Evolutionary conservation across 2,797 vertebrate species (phyloP).

Genomic region (Pantherophis alleghaniensis): DNA sequence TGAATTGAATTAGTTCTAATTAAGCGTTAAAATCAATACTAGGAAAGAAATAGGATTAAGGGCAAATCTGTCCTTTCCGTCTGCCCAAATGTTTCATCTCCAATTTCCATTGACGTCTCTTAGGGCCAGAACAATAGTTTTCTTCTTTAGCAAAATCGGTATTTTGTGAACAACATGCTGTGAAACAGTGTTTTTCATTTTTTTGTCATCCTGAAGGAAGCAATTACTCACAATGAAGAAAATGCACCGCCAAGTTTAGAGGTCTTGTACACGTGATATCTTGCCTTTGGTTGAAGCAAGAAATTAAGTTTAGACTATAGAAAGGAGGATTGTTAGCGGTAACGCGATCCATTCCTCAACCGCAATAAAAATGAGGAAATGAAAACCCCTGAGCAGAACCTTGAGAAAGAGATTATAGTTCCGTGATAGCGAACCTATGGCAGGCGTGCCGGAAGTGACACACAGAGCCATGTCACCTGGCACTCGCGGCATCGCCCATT

Average conservation of each 20-base stretch:
- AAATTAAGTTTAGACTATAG: neutral
- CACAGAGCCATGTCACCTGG: too few relatives aligned
- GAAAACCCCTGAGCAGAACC: neutral
- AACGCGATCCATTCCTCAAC: slow-evolving; percentile 21
- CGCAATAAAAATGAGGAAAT: neutral
- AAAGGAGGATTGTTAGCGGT: neutral
- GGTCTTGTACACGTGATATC: neutral
- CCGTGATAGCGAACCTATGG: too few relatives aligned
- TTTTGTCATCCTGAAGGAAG: neutral
- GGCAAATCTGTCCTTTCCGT: neutral
- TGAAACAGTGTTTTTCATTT: neutral
- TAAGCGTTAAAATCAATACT: slow-evolving; percentile 16
- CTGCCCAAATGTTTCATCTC: neutral
- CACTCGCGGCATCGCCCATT: too few relatives aligned
- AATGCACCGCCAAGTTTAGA: neutral
- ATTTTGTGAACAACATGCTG: neutral
- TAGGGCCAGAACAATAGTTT: neutral
- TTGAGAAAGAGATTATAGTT: neutral
- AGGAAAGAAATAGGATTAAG: neutral
- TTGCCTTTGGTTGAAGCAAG: neutral
- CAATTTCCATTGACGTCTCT: neutral
- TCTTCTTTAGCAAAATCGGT: neutral
- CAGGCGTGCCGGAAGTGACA: too few relatives aligned
- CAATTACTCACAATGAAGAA: neutral
- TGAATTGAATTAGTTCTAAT: neutral